Base-by-base conservation (phyloP, 2,113 vertebrate genomes). In the Periophthalmus modestus region DNA sequence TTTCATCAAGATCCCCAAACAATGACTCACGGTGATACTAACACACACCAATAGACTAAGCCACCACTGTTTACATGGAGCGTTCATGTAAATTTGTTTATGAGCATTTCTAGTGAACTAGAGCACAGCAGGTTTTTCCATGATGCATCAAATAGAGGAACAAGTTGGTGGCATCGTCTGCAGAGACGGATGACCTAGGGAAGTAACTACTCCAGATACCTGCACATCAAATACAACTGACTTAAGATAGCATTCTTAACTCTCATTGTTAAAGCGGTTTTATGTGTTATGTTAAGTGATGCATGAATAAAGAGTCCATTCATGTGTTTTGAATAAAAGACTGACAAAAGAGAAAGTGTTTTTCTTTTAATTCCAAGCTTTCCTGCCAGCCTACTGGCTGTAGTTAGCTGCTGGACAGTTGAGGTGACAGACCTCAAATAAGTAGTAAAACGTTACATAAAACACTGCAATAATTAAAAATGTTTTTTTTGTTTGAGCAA, bases 61-160 rank as follows among this genome's bases (percentile, higher is more conserved):
- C 24, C 59, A 57, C 69, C 33, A 50, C 4, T 67, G 28, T 57
- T 68, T 28, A 7, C 36, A 75, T 5, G 9, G n/a, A 6, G 24
- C 47, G 67, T 18, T 4, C 23, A 75, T 9, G 16, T 39, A 69
- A 65, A 57, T 58, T 46, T 68, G 28, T 80, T 80, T 24, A 67
- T 43, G 52, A 72, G 65, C 16, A 34, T 79, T 72, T 69, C 69
- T 67, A 43, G 48, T 57, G 62, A 61, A 77, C 54, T 36, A 54
- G 46, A 73, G 73, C 62, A n/a, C 34, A 36, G 10, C 18, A 12
- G 19, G 62, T 65, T 36, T 34, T 65, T 65, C 62, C 16, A 77
- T 33, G 14, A 65, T 65, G 62, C 18, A 65, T 7, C 62, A 65
- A 65, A 39, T 34, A 33, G 23, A 33, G 16, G 33, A 63, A 63